Evolutionary conservation across 2,113 vertebrate genomes (phyloP).

Genomic region (Mola mola): DNA sequence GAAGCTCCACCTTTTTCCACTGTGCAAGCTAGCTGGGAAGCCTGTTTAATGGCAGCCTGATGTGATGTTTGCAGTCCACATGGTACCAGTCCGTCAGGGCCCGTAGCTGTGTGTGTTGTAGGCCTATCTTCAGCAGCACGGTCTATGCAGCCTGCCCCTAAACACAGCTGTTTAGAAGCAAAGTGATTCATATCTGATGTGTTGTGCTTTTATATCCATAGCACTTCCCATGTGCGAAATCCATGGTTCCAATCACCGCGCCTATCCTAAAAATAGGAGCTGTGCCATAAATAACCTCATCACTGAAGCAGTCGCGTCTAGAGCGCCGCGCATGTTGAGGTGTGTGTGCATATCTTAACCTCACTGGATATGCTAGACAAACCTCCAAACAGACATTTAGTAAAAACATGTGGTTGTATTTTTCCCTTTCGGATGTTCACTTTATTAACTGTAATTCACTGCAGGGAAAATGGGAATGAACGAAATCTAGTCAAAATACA

Average conservation of each 20-base stretch:
- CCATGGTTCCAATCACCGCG: slow-evolving; percentile 16
- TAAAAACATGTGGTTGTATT: neutral
- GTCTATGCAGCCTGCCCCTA: neutral
- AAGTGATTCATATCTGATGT: slow-evolving; percentile 1
- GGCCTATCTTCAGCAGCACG: neutral
- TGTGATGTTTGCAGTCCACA: slow-evolving; percentile 1
- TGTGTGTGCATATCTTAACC: neutral
- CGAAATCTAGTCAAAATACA: neutral
- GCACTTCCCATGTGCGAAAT: slow-evolving; percentile 2
- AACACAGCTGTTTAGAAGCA: slow-evolving; percentile 18
- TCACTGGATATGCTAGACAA: too few species aligned
- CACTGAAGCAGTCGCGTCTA: slow-evolving; percentile 2
- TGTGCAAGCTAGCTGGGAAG: slow-evolving; percentile 24
- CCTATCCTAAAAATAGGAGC: slow-evolving; percentile 54
- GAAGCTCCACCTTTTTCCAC: slow-evolving; percentile 48
- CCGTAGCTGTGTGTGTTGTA: neutral
- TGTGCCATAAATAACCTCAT: slow-evolving; percentile 57
- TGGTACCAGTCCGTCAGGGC: neutral
- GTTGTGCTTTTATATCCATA: neutral
- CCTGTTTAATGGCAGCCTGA: slow-evolving; percentile 1
- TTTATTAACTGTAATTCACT: too few species aligned
- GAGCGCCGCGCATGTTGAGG: too few species aligned
- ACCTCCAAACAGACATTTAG: neutral
- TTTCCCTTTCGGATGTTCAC: too few species aligned
- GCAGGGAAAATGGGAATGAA: too few species aligned